phyloP scores from a whole-genome alignment of 2,888 invertebrate species.

The Germaria angustata region DNA sequence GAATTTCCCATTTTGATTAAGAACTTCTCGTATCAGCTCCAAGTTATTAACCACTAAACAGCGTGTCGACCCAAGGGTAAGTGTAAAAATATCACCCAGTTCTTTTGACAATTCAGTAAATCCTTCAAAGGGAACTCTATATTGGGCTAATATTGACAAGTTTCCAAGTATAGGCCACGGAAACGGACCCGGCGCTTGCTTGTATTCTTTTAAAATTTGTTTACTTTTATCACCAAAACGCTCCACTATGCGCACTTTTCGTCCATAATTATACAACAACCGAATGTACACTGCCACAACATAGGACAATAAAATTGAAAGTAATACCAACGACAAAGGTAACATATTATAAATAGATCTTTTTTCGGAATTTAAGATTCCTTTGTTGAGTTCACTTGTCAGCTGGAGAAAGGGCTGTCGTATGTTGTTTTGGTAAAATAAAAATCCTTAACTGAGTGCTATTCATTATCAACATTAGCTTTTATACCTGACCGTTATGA shows the following conservation, averaged over 20 bases:
- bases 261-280: conserved; percentile 52
- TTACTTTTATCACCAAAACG: neutral
- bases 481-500: conserved; percentile 68
- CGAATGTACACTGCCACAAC: conserved; percentile 43
- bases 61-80: conserved; percentile 84
- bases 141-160: conserved; percentile 84
- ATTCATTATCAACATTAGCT: conserved; percentile 68
- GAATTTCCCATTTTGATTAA: conserved; percentile 88
- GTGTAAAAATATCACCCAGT: conserved; percentile 87
- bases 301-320: conserved; percentile 23
- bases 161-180: conserved; percentile 86
- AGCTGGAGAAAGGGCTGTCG: neutral
- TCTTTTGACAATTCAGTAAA: conserved; percentile 85
- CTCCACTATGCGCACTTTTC: conserved; percentile 59
- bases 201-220: conserved; percentile 60
- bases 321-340: conserved; percentile 14
- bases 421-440: conserved; percentile 24
- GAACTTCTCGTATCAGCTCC: conserved; percentile 86
- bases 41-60: conserved; percentile 89
- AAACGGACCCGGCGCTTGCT: conserved; percentile 84
- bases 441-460: conserved; percentile 70
- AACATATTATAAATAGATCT: conserved; percentile 10
- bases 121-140: conserved; percentile 85
- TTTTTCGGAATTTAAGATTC: neutral
- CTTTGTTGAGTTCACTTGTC: neutral